These are phyloP conservation scores for Drosophila ohnishii DNA, from an alignment of 1,140 invertebrate genomes.

Conservation along the genomic window DNA sequence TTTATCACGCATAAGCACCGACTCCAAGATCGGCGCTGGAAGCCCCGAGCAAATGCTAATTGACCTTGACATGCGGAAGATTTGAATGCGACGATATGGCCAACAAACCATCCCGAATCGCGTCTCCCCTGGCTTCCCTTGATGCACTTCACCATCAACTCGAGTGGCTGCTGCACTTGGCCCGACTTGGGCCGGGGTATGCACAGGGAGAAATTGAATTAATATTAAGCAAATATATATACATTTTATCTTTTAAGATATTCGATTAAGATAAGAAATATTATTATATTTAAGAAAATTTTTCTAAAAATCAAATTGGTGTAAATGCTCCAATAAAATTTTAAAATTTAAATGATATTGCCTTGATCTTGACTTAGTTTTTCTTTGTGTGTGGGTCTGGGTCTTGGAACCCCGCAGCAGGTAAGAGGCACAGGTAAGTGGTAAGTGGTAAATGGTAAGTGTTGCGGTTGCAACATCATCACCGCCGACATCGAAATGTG, in stretches of 20 bases:
- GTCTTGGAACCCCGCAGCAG: slow-evolving; percentile 46
- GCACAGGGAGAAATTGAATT: neutral
- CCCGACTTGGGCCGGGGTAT: neutral
- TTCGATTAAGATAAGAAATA: too few species aligned
- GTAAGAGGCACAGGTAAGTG: slow-evolving; percentile 27
- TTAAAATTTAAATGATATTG: too few species aligned
- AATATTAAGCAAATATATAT: neutral
- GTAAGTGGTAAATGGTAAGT: slow-evolving; percentile 51
- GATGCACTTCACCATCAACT: slow-evolving; percentile 64
- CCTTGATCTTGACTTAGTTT: neutral
- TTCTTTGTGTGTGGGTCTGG: slow-evolving; percentile 5
- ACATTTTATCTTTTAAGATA: too few species aligned
- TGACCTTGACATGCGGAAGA: slow-evolving; percentile 81
- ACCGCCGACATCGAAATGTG: slow-evolving; percentile 39
- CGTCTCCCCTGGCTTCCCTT: neutral
- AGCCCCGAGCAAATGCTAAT: slow-evolving; percentile 64
- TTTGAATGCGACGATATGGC: slow-evolving; percentile 59
- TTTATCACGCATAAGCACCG: slow-evolving; percentile 69
- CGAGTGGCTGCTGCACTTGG: slow-evolving; percentile 51
- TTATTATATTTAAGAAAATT: too few species aligned
- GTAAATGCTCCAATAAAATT: neutral
- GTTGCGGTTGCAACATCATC: slow-evolving; percentile 65
- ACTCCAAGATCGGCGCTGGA: slow-evolving; percentile 4
- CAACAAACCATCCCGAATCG: slow-evolving; percentile 13
- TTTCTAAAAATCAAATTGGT: neutral